Percentiles rank a stretch among this genome's conserved stretches.
Evolutionary conservation across 2,888 invertebrate genomes (phyloP).

Genomic region (Boloria euphrosyne): DNA sequence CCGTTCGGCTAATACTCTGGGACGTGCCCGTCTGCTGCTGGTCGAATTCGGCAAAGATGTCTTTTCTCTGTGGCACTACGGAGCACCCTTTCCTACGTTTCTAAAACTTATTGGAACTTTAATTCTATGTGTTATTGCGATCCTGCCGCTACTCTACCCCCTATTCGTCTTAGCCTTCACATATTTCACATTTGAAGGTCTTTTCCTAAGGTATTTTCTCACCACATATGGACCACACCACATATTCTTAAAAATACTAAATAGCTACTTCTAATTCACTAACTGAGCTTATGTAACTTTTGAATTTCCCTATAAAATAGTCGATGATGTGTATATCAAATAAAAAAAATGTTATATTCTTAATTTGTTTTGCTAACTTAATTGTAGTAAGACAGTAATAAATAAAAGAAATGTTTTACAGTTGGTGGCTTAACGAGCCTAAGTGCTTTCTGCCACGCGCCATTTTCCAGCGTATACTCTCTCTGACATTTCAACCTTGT

Average conservation of each 20-base stretch:
- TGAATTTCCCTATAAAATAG: no score
- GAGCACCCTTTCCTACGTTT: constrained; percentile 77
- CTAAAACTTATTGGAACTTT: constrained; percentile 72
- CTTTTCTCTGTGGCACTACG: constrained; percentile 69
- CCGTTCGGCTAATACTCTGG: constrained; percentile 62
- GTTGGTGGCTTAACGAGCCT: constrained; percentile 67
- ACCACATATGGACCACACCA: not conserved
- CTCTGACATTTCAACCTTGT: constrained; percentile 51
- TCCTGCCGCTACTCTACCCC: constrained; percentile 72
- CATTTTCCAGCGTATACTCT: constrained; percentile 55
- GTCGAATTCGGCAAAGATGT: constrained; percentile 68
- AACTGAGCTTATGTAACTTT: no score
- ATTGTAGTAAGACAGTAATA: no score
- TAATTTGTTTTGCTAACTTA: no score
- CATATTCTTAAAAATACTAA: not conserved
- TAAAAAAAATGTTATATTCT: no score
- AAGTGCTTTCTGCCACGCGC: constrained; percentile 60
- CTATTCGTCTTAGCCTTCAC: constrained; percentile 61
- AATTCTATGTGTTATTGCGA: constrained; percentile 62
- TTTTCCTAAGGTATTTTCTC: constrained; percentile 63
- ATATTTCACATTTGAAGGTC: constrained; percentile 66
- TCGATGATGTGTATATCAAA: no score
- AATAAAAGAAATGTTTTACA: constrained; percentile 39
- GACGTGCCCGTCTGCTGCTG: constrained; percentile 58
- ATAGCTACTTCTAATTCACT: no score